phyloP scores from a whole-genome alignment of 1,140 invertebrate species.

The Muscidifurax raptorellus region DNA sequence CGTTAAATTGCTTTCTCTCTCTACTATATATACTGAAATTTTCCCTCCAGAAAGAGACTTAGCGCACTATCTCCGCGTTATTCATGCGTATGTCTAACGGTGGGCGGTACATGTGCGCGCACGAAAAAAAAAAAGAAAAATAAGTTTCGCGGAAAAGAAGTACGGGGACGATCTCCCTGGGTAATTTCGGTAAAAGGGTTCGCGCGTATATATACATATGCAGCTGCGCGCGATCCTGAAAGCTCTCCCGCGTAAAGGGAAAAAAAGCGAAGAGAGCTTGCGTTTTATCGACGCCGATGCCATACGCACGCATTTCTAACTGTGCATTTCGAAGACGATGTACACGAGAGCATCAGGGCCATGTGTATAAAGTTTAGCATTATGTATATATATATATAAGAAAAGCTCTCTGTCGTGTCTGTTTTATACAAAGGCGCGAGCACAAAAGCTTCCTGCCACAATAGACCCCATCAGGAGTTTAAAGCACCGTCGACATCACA shows the following conservation, averaged over 20 bases:
- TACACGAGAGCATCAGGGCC: too few species aligned
- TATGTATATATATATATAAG: background rate
- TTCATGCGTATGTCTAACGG: background rate
- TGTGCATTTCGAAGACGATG: background rate
- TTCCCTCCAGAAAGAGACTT: background rate
- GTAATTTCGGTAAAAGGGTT: slow-evolving; percentile 52
- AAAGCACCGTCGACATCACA: background rate
- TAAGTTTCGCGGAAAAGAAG: background rate
- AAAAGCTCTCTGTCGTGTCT: background rate
- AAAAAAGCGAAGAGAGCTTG: background rate
- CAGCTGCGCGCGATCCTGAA: background rate
- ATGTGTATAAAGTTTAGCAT: background rate
- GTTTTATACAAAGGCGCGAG: background rate
- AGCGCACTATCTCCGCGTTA: background rate
- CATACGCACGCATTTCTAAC: background rate
- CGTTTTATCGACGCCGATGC: background rate
- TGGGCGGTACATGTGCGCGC: background rate
- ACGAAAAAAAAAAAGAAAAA: slow-evolving; percentile 1
- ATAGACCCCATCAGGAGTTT: background rate
- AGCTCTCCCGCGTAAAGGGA: background rate
- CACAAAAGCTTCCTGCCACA: background rate
- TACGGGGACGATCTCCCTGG: background rate
- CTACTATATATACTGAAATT: background rate
- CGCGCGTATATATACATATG: too few species aligned
- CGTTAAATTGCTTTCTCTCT: slow-evolving; percentile 43